Conservation (phyloP, 2,888 invertebrate species). For the Melanophora roralis region DNA sequence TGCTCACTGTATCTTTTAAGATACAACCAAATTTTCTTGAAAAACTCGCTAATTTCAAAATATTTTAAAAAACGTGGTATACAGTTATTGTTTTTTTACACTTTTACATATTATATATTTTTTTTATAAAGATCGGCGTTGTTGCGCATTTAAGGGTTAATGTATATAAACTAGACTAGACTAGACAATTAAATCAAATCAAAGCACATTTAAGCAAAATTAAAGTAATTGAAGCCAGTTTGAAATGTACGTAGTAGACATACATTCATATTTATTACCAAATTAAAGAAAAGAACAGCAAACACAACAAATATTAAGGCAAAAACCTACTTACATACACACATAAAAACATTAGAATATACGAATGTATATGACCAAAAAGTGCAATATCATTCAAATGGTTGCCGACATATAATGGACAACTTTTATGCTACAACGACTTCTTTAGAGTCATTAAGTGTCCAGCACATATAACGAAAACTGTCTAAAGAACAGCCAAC, state of each 20-base stretch:
- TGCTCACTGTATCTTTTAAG: too few species aligned
- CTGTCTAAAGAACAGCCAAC: background rate
- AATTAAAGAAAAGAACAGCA: slow-evolving; percentile 48
- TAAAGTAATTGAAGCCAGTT: slow-evolving; percentile 57
- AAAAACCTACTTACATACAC: background rate
- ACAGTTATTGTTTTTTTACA: too few species aligned
- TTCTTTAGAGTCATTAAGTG: slow-evolving; percentile 44
- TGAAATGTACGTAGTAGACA: too few species aligned
- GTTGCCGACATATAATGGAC: slow-evolving; percentile 40
- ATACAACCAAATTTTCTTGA: too few species aligned
- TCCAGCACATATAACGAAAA: slow-evolving; percentile 47
- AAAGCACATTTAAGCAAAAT: slow-evolving; percentile 24
- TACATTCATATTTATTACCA: too few species aligned
- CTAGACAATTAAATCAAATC: slow-evolving; percentile 43
- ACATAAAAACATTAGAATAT: background rate
- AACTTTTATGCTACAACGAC: slow-evolving; percentile 33
- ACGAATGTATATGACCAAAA: slow-evolving; percentile 34
- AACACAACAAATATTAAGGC: background rate
- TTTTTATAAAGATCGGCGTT: too few species aligned
- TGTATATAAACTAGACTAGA: slow-evolving; percentile 34
- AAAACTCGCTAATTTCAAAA: too few species aligned
- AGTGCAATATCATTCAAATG: slow-evolving; percentile 36
- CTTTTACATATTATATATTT: too few species aligned
- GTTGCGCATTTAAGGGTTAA: too few species aligned
- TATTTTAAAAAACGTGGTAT: too few species aligned